Conservation (phyloP, 2,888 invertebrate species). For the Lobophora halterata region DNA sequence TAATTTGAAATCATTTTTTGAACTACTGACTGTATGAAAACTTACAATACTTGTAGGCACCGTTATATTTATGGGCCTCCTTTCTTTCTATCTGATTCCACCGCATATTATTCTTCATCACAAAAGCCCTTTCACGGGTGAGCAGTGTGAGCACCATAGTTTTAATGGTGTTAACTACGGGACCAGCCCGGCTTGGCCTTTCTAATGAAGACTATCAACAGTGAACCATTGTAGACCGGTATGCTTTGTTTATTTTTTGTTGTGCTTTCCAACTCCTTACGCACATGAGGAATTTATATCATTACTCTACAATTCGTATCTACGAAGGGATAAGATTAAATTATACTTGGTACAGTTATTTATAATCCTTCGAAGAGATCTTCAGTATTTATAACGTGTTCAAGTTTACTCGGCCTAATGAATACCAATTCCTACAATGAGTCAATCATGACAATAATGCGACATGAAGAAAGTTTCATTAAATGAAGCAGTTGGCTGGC, state of each 20-base stretch:
- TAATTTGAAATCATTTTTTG: conserved; percentile 40
- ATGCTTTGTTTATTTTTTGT: conserved; percentile 37
- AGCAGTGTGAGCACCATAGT: conserved; percentile 50
- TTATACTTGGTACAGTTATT: too few relatives aligned
- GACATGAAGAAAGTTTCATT: conserved; percentile 18
- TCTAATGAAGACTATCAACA: conserved; percentile 54
- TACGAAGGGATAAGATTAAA: too few relatives aligned
- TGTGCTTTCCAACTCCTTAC: conserved; percentile 18
- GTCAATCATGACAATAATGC: conserved; percentile 12
- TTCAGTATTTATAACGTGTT: too few relatives aligned
- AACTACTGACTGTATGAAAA: conserved; percentile 46
- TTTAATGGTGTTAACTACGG: conserved; percentile 68
- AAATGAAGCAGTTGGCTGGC: conserved; percentile 32
- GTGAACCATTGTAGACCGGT: conserved; percentile 39
- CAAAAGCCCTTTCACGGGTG: conserved; percentile 54
- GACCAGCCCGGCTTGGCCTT: conserved; percentile 54
- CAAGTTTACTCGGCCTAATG: too few relatives aligned
- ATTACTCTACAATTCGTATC: not conserved
- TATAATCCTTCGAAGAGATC: too few relatives aligned
- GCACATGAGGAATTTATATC: conserved; percentile 8
- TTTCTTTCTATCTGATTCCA: conserved; percentile 32
- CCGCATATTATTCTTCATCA: conserved; percentile 22
- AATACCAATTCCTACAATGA: too few relatives aligned
- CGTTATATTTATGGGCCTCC: not conserved
- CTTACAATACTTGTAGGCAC: too few relatives aligned